A percentile compares a stretch with the other conserved stretches of the same genome.
These are phyloP conservation scores for Cerceris ruficornis DNA, from an alignment of 2,888 invertebrate genomes.

Conservation along the genomic window DNA sequence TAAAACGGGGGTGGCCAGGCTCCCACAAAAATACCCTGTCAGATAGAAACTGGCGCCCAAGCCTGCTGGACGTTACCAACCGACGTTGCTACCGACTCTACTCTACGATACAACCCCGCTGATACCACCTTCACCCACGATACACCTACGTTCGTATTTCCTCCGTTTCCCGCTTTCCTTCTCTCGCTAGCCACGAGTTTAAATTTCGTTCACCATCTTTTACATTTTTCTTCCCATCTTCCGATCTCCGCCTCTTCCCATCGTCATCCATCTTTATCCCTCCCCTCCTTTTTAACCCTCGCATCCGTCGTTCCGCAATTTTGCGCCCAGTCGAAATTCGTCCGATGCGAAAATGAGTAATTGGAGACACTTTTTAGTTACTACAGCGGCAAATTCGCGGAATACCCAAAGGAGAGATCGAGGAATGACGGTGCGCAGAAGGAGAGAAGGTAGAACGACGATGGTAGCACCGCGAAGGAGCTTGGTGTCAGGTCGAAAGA, in stretches of 20 bases:
- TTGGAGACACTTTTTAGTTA: too few relatives aligned
- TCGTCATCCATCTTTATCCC: background rate
- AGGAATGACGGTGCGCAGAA: background rate
- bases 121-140: constrained; percentile 21
- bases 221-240: background rate
- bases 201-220: background rate
- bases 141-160: constrained; percentile 5
- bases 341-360: background rate
- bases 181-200: too few relatives aligned
- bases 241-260: background rate
- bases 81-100: constrained; percentile 21
- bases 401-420: background rate
- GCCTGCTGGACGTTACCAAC: constrained; percentile 65
- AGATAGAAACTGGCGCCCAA: constrained; percentile 73
- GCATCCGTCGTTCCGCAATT: background rate
- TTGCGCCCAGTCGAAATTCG: background rate
- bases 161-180: constrained; percentile 13
- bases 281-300: background rate
- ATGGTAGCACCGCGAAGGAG: constrained; percentile 41
- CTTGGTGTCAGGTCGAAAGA: constrained; percentile 53
- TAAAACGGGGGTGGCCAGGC: constrained; percentile 62
- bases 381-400: background rate
- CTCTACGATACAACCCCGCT: constrained; percentile 34
- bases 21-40: constrained; percentile 76
- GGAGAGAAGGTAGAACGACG: constrained; percentile 12